A percentile compares a stretch with the other conserved stretches of the same genome.
Evolutionary conservation across 2,797 vertebrate genomes (phyloP).

Genomic region (Neomorphus geoffroyi): DNA sequence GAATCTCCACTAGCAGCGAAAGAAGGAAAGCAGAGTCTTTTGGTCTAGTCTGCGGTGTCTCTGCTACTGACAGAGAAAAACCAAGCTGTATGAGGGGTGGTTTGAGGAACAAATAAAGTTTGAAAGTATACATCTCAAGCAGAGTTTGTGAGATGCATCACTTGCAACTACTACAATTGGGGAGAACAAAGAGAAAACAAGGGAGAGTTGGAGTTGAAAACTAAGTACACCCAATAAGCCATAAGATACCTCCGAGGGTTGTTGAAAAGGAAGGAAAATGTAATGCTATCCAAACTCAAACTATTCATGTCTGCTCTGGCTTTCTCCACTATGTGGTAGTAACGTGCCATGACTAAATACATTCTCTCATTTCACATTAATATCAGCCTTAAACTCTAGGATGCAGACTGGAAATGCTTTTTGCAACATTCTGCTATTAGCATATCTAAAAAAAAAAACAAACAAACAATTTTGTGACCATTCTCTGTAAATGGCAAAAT

Average conservation of each 20-base stretch:
- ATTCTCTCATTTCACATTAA: background rate
- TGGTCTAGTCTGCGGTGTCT: background rate
- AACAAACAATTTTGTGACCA: background rate
- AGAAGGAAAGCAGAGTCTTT: background rate
- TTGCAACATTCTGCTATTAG: background rate
- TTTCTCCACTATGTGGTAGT: constrained; percentile 36
- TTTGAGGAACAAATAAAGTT: background rate
- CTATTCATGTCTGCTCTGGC: background rate
- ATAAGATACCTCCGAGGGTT: background rate
- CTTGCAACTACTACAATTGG: background rate
- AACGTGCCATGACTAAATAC: background rate
- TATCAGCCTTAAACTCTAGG: background rate
- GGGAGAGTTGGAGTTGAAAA: background rate
- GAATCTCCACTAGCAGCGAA: background rate
- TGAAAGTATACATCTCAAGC: background rate
- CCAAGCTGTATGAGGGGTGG: background rate
- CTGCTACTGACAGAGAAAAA: background rate
- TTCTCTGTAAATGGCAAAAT: background rate
- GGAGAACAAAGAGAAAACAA: background rate
- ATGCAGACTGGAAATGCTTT: background rate
- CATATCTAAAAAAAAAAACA: background rate
- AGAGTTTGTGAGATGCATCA: background rate
- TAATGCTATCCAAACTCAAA: background rate
- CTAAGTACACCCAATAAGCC: background rate
- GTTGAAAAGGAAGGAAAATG: background rate